Conservation (phyloP, 2,113 vertebrate genomes). For the Pluvianellus socialis region DNA sequence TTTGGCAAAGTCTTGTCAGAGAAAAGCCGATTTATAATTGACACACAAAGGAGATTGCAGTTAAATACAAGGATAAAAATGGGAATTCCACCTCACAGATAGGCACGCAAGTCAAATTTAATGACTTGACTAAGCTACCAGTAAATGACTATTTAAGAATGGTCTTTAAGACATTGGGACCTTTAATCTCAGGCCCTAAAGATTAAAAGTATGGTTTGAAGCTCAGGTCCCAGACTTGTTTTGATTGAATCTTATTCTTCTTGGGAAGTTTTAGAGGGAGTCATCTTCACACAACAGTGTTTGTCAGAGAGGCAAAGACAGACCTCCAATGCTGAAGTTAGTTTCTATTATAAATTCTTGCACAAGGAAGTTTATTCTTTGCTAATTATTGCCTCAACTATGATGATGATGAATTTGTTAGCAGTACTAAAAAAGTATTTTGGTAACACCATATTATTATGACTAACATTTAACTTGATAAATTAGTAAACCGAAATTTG, state of each 20-base stretch:
- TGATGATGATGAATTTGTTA: neutral
- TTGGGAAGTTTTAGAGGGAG: neutral
- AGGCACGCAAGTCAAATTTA: rapidly evolving
- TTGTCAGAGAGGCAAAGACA: neutral
- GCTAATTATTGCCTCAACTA: neutral
- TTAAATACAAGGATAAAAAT: neutral
- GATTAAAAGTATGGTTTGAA: neutral
- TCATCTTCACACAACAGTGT: neutral
- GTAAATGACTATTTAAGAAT: neutral
- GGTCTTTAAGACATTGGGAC: neutral
- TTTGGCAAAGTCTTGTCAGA: neutral
- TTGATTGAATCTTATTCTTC: neutral
- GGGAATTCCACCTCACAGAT: neutral
- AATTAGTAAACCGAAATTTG: neutral
- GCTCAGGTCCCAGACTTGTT: neutral
- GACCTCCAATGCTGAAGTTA: neutral
- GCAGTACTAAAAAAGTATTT: neutral
- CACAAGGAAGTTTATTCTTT: neutral
- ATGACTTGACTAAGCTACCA: neutral
- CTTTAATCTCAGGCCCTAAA: neutral
- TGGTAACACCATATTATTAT: neutral
- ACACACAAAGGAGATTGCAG: neutral
- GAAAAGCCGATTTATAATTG: neutral
- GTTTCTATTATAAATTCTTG: neutral
- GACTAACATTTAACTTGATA: neutral